Conservation (phyloP, 53 echinoderm and acorn worm genomes). For the Pentamera pediparva region DNA sequence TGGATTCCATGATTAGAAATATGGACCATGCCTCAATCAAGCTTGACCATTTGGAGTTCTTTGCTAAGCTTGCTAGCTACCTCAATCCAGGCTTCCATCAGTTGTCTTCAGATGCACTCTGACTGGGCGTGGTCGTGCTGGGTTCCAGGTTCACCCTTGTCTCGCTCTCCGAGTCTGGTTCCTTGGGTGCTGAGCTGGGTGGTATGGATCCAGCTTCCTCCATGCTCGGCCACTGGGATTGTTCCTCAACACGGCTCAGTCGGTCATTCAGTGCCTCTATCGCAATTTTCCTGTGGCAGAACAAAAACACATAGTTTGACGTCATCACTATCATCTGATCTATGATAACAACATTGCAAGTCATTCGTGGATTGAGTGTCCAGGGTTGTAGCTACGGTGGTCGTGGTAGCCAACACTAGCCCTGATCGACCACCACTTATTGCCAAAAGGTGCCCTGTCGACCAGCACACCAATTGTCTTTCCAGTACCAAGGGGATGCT, state of each 20-base stretch:
- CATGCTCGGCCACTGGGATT: slow-evolving; percentile 96
- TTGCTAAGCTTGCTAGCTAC: no score
- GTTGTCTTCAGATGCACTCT: no score
- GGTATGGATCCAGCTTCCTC: slow-evolving; percentile 59
- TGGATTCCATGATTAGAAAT: no score
- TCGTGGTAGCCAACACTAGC: background rate
- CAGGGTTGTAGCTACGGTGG: background rate
- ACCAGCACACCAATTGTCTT: no score
- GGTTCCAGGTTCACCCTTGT: no score
- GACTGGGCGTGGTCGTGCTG: no score
- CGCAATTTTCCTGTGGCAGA: slow-evolving; percentile 72
- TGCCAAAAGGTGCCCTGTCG: no score
- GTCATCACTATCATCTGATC: background rate
- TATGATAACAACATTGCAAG: background rate
- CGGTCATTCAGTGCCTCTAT: slow-evolving; percentile 90
- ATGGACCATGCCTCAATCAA: no score
- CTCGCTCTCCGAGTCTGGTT: no score
- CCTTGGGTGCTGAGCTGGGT: slow-evolving; percentile 7
- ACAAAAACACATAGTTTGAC: background rate
- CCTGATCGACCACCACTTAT: background rate
- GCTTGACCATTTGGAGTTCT: no score
- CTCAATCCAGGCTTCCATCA: no score
- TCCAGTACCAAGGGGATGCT: no score
- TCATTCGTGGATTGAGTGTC: background rate
- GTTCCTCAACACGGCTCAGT: slow-evolving; percentile 89